Percentiles rank a stretch among this genome's conserved stretches.
These are phyloP conservation scores for Athene noctua DNA, from an alignment of 2,113 vertebrate species.

Conservation along the genomic window DNA sequence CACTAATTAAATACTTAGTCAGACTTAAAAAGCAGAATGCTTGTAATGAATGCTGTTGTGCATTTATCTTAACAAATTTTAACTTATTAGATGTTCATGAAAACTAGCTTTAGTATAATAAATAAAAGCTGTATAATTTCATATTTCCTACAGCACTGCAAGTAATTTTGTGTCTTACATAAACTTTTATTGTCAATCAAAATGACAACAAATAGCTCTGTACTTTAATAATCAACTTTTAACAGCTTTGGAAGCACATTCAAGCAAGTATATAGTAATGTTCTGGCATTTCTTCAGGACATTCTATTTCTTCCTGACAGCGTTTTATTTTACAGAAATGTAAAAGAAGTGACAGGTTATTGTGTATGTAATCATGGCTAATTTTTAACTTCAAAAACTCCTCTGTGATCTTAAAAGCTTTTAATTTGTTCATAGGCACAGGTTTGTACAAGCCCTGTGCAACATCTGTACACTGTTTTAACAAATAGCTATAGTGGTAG, in stretches of 20 bases:
- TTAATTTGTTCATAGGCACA: slow-evolving; percentile 76
- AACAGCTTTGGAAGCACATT: slow-evolving; percentile 57
- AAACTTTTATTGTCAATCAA: not conserved
- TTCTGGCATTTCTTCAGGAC: slow-evolving; percentile 53
- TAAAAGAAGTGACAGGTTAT: slow-evolving; percentile 80
- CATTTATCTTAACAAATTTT: not conserved
- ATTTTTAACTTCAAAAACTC: slow-evolving; percentile 78
- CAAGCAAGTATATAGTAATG: slow-evolving; percentile 65
- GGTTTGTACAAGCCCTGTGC: slow-evolving; percentile 71
- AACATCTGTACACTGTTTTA: slow-evolving; percentile 60
- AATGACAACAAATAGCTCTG: not conserved
- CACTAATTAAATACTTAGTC: not conserved
- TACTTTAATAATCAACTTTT: slow-evolving; percentile 41
- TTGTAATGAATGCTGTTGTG: not conserved
- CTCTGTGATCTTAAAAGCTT: slow-evolving; percentile 78
- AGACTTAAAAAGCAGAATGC: not conserved
- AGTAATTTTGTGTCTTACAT: not conserved
- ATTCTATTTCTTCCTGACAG: slow-evolving; percentile 68
- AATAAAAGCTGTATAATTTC: not conserved
- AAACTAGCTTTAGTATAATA: not conserved
- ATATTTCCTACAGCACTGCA: not conserved
- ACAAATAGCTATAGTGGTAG: slow-evolving; percentile 10
- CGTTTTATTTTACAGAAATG: slow-evolving; percentile 73
- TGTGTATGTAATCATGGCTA: slow-evolving; percentile 78
- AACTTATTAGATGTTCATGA: not conserved